Evolutionary conservation across 2,888 invertebrate species (phyloP), one percentile per base, ranked within the genome.

Genomic region (Tuta absoluta): DNA sequence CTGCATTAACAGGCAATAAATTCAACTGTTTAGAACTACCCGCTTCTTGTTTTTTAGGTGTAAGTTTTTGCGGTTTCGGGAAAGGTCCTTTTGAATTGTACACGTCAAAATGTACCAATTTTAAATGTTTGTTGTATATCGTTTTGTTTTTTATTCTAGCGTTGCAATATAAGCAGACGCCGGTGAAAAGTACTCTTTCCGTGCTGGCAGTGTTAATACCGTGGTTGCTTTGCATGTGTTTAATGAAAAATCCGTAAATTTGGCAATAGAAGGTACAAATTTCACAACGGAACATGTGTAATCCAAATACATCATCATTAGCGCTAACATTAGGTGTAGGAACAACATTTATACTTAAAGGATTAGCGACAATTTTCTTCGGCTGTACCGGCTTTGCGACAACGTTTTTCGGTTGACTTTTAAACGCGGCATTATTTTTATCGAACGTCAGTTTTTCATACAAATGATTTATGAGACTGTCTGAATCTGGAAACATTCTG

Each of bases 391-490:
- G 33, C 10, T 5, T 33, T 33, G 33, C 33, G 1, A 33, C 10
- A 33, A 33, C 56, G 17, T 56, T 56, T 33, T 56, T 56, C 7
- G 33, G 28, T 56, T 56, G 56, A 28, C n/a, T n/a, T 45, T 60
- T 33, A 38, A 63, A 66, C 33, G n/a, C 38, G 28, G 60, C 45
- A 48, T 63, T n/a, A 21, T 59, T 61, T 61, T 61, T 49, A 33
- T 61, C 78, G 1, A 71, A 38, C 0, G 78, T 75, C 0, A 84
- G n/a, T 0, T 82, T 37, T 17, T 81, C 75, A 10, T 84, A 84
- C 0, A 85, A 24, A 69, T 85, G 85, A 41, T 77, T 79, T 0
- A 84, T 84, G 0, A 85, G 59, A 0, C 75, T 66, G 0, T 74
- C 76, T 2, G 80, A 74, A 48, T 79, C 74, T 0, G 78, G 69